phyloP scores from a whole-genome alignment of 1,140 invertebrate species.

The Heterodera schachtii region DNA sequence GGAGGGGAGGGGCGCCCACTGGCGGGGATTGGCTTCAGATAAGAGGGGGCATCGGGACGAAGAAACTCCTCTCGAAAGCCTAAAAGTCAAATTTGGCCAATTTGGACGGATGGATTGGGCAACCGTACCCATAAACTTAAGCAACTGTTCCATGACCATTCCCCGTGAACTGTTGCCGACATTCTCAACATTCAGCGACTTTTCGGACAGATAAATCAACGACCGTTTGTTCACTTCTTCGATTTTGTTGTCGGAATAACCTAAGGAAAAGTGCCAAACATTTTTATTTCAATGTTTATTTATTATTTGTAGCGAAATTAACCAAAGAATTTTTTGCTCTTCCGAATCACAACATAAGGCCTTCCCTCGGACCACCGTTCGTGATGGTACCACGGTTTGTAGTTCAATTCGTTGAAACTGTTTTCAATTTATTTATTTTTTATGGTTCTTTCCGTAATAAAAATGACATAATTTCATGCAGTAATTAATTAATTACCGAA shows the following conservation, averaged over 20 bases:
- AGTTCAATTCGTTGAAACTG: slow-evolving; percentile 50
- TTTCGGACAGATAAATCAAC: slow-evolving; percentile 56
- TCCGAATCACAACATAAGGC: slow-evolving; percentile 62
- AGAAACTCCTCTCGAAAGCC: slow-evolving; percentile 51
- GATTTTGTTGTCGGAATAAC: slow-evolving; percentile 60
- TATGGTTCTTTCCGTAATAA: too few species aligned
- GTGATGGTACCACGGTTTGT: slow-evolving; percentile 62
- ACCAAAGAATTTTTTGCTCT: slow-evolving; percentile 61
- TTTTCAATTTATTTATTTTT: neutral
- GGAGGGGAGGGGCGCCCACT: neutral
- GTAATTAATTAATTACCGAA: slow-evolving; percentile 19
- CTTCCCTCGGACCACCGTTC: slow-evolving; percentile 57
- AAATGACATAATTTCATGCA: neutral
- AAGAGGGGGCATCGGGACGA: slow-evolving; percentile 58
- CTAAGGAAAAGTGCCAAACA: slow-evolving; percentile 22
- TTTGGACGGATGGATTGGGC: neutral
- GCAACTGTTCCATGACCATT: slow-evolving; percentile 59
- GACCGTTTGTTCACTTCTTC: slow-evolving; percentile 58
- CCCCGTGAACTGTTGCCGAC: slow-evolving; percentile 56
- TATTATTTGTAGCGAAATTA: slow-evolving; percentile 8
- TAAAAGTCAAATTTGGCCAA: slow-evolving; percentile 22
- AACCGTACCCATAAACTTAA: neutral
- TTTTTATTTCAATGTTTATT: neutral
- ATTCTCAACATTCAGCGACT: slow-evolving; percentile 44
- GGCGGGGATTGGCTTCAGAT: slow-evolving; percentile 41